Evolutionary conservation across 2,113 vertebrate genomes (phyloP).

Genomic region (Passer domesticus): DNA sequence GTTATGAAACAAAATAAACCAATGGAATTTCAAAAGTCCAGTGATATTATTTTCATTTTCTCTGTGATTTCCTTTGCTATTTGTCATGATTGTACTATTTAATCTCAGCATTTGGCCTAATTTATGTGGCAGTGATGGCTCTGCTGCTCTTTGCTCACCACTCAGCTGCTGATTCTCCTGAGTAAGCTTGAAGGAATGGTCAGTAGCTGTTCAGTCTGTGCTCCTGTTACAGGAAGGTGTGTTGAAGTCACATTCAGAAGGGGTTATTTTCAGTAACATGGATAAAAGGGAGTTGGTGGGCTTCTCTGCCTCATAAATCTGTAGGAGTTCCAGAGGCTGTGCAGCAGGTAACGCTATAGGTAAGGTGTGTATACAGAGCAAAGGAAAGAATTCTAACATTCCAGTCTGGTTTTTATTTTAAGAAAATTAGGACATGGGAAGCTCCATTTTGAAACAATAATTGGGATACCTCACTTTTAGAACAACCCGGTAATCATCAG

Average conservation of each 20-base stretch:
- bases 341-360: neutral
- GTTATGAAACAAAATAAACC: neutral
- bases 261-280: neutral
- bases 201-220: neutral
- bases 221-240: neutral
- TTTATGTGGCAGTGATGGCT: fast-evolving
- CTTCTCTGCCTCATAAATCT: neutral
- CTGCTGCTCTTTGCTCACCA: neutral
- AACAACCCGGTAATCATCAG: neutral
- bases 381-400: neutral
- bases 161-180: neutral
- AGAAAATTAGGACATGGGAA: neutral
- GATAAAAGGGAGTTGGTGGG: neutral
- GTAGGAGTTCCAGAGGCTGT: neutral
- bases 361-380: too few species aligned
- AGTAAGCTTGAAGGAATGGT: neutral
- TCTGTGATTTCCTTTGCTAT: neutral
- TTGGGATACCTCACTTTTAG: neutral
- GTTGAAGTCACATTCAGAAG: neutral
- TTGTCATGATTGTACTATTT: neutral
- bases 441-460: neutral
- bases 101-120: neutral
- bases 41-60: neutral
- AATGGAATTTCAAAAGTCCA: neutral
- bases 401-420: neutral